phyloP scores from a whole-genome alignment of 1,140 invertebrate genomes.

The Thaumetopoea pityocampa region DNA sequence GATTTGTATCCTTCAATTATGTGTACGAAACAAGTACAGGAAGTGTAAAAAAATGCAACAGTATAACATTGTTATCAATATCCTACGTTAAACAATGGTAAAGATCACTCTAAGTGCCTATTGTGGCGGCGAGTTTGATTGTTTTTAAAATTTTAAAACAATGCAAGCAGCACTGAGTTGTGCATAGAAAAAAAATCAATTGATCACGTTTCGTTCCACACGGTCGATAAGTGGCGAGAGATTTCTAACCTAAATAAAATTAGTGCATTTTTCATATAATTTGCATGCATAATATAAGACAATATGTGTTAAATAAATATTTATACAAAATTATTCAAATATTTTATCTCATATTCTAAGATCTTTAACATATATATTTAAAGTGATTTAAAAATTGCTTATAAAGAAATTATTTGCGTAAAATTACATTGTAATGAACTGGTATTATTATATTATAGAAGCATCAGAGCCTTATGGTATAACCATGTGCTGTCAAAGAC shows the following conservation, averaged over 20 bases:
- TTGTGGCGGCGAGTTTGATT: constrained; percentile 37
- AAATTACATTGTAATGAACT: too few species aligned
- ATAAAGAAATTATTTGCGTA: too few species aligned
- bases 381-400: too few species aligned
- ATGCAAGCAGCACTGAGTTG: constrained; percentile 23
- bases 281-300: constrained; percentile 52
- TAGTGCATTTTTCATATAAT: constrained; percentile 40
- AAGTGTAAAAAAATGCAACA: constrained; percentile 44
- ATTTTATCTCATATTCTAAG: too few species aligned
- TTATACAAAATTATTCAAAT: too few species aligned
- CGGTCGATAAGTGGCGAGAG: constrained; percentile 36
- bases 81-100: constrained; percentile 56
- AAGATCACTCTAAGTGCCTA: constrained; percentile 52
- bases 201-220: constrained; percentile 56
- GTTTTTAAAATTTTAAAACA: constrained; percentile 37
- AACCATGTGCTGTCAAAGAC: too few species aligned
- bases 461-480: too few species aligned
- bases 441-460: too few species aligned
- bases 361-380: too few species aligned
- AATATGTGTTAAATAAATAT: too few species aligned
- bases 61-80: constrained; percentile 37
- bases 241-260: constrained; percentile 48
- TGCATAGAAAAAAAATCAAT: constrained; percentile 33
- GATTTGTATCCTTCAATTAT: constrained; percentile 12
- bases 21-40: constrained; percentile 26